Percentiles rank a stretch among this genome's conserved stretches.
Conservation (phyloP, 2,113 vertebrate species). For the Nansenia antarctica region DNA sequence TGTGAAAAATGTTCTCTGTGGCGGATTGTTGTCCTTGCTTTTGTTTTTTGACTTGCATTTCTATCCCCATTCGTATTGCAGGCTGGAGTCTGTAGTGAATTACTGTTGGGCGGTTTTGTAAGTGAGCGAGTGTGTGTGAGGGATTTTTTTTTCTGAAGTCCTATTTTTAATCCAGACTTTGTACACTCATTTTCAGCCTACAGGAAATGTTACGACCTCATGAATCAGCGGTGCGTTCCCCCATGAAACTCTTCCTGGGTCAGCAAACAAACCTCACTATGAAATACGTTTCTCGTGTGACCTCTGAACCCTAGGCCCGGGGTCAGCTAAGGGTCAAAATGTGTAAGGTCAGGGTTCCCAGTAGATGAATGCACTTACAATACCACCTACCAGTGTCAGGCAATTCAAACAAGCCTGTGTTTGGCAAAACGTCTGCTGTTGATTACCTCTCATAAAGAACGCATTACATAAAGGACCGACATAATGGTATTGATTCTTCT, state of each 20-base stretch:
- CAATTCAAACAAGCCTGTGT: not conserved
- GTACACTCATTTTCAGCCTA: conserved; percentile 55
- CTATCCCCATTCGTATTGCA: conserved; percentile 59
- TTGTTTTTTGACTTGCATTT: conserved; percentile 61
- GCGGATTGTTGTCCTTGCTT: conserved; percentile 33
- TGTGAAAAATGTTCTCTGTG: conserved; percentile 40
- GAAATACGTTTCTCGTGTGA: conserved; percentile 50
- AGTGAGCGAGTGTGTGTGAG: conserved; percentile 19
- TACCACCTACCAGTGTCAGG: no score
- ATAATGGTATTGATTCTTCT: no score
- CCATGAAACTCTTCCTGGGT: conserved; percentile 39
- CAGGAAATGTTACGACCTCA: conserved; percentile 61
- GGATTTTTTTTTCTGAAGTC: conserved; percentile 38
- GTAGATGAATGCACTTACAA: not conserved
- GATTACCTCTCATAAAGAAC: no score
- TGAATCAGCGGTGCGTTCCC: conserved; percentile 47
- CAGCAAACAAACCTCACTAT: conserved; percentile 58
- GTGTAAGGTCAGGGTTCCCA: conserved; percentile 53
- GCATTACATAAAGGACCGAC: no score
- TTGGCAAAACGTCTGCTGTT: no score
- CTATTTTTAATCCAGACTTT: conserved; percentile 69
- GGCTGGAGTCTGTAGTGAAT: conserved; percentile 55
- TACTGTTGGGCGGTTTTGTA: conserved; percentile 36
- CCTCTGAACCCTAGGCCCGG: conserved; percentile 36
- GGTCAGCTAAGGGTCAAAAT: conserved; percentile 55